phyloP scores from a whole-genome alignment of 2,113 vertebrate species.

The Scartelaos histophorus region DNA sequence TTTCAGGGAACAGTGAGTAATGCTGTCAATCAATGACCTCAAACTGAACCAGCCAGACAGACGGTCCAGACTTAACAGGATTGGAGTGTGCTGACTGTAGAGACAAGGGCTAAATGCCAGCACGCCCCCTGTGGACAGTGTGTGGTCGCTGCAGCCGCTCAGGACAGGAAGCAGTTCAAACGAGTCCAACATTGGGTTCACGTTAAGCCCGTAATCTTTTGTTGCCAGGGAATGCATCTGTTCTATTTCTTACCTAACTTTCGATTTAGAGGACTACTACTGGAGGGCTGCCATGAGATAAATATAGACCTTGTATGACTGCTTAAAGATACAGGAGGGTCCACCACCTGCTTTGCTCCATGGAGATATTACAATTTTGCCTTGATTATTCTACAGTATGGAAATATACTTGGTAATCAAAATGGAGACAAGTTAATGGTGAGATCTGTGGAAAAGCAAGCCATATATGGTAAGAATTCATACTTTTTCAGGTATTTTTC shows the following conservation, averaged over 20 bases:
- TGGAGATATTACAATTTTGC: no score
- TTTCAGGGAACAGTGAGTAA: slow-evolving; percentile 16
- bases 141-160: slow-evolving; percentile 49
- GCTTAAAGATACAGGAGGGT: no score
- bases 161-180: slow-evolving; percentile 28
- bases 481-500: no score
- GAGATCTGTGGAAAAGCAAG: no score
- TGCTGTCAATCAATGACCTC: slow-evolving; percentile 43
- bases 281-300: slow-evolving; percentile 34
- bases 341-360: no score
- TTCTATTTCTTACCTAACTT: slow-evolving; percentile 71
- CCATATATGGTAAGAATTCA: no score
- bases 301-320: slow-evolving; percentile 49
- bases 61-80: slow-evolving; percentile 57
- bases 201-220: slow-evolving; percentile 67
- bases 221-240: slow-evolving; percentile 53
- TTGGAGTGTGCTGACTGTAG: slow-evolving; percentile 30
- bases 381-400: no score
- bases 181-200: slow-evolving; percentile 20
- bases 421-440: no score
- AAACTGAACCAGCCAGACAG: slow-evolving; percentile 37
- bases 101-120: slow-evolving; percentile 35
- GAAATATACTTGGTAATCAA: no score
- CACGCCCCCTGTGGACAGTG: slow-evolving; percentile 38
- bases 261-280: slow-evolving; percentile 52